phyloP scores from a whole-genome alignment of 2,797 vertebrate genomes.

The Notamacropus eugenii region DNA sequence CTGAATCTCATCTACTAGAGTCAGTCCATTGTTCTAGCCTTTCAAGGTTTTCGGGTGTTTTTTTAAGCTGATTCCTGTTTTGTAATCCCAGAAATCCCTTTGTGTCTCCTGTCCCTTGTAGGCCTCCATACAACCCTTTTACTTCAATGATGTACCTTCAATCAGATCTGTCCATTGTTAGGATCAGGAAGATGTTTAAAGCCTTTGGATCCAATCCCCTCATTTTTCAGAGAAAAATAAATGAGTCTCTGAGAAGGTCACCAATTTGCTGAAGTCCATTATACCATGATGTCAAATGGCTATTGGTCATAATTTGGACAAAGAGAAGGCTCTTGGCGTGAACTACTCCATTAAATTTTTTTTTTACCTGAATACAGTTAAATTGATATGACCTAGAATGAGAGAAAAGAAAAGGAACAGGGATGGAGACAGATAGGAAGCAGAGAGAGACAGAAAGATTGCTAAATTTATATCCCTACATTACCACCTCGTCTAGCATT shows the following conservation, averaged over 20 bases:
- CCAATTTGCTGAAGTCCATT: background rate
- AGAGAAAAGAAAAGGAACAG: background rate
- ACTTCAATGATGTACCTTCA: background rate
- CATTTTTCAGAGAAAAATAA: background rate
- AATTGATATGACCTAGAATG: slow-evolving; percentile 2
- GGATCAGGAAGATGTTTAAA: background rate
- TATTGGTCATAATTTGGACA: background rate
- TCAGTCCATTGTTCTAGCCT: background rate
- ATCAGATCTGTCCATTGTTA: background rate
- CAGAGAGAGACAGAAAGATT: background rate
- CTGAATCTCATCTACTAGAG: background rate
- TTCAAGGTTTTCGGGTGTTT: background rate
- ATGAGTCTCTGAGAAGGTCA: background rate
- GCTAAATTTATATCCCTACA: background rate
- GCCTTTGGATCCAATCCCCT: background rate
- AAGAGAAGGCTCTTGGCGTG: background rate
- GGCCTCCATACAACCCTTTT: background rate
- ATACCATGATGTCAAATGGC: background rate
- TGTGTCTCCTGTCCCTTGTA: background rate
- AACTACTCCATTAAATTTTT: slow-evolving; percentile 7
- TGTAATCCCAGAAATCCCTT: background rate
- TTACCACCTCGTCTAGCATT: background rate
- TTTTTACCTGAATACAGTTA: slow-evolving; percentile 21
- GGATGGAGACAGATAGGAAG: background rate
- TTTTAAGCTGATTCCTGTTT: background rate